A percentile compares a stretch with the other conserved stretches of the same genome.
Conservation (phyloP, 2,797 vertebrate genomes). For the Gambusia yucatana region DNA sequence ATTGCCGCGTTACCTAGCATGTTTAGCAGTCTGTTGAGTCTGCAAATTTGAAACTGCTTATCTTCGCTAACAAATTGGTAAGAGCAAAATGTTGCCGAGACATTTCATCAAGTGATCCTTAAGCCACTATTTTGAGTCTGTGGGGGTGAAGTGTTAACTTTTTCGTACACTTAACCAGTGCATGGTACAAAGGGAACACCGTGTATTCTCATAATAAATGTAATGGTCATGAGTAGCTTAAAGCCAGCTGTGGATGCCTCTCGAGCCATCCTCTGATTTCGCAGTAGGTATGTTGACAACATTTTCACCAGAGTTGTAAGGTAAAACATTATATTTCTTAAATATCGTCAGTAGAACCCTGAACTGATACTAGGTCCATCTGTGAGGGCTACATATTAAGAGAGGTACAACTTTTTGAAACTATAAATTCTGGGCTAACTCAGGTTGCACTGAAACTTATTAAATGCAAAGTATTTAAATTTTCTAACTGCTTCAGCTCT, state of each 20-base stretch:
- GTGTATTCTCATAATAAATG: not conserved
- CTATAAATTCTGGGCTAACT: not conserved
- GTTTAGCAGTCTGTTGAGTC: conserved; percentile 21
- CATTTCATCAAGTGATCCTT: not conserved
- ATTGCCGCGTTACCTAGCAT: conserved; percentile 31
- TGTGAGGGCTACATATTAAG: not conserved
- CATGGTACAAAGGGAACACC: not conserved
- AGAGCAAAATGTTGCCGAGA: not conserved
- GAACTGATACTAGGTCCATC: too few relatives aligned
- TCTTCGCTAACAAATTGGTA: not conserved
- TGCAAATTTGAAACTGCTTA: conserved; percentile 8
- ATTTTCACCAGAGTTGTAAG: not conserved
- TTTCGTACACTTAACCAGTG: not conserved
- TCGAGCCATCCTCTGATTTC: not conserved
- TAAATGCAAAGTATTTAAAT: not conserved
- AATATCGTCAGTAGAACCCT: not conserved
- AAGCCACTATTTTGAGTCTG: not conserved
- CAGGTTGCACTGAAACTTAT: not conserved
- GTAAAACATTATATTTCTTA: not conserved
- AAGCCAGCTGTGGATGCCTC: not conserved
- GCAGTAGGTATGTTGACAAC: not conserved
- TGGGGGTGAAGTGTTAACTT: not conserved
- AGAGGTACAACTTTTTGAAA: not conserved
- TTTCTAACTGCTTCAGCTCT: not conserved
- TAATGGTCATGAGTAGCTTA: too few relatives aligned